Conservation (phyloP, 2,113 vertebrate species). For the Protomyctophum bolini region DNA sequence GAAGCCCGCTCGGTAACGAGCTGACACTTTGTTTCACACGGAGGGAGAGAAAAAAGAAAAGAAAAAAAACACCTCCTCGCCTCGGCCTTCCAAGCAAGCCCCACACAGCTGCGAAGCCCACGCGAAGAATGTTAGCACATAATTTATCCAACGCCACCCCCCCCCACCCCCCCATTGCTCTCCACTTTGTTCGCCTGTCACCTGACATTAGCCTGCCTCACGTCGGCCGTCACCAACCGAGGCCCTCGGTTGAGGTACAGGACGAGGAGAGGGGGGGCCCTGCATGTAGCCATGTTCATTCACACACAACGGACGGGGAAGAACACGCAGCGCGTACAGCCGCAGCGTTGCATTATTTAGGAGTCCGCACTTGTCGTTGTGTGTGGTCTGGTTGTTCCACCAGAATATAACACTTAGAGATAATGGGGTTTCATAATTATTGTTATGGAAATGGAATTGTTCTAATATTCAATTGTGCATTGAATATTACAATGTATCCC, state of each 20-base stretch:
- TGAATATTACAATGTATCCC: no score
- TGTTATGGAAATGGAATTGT: neutral
- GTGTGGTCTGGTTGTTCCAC: no score
- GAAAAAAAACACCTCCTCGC: slow-evolving; percentile 31
- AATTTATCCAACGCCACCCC: slow-evolving; percentile 41
- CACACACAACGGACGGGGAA: no score
- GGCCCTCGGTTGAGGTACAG: slow-evolving; percentile 45
- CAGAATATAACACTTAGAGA: no score
- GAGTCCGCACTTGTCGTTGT: no score
- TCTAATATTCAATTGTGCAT: neutral
- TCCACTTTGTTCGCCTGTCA: slow-evolving; percentile 75
- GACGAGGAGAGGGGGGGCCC: slow-evolving; percentile 39
- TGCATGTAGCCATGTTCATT: neutral
- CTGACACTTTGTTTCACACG: slow-evolving; percentile 65
- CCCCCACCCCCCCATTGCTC: slow-evolving; percentile 46
- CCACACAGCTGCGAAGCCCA: slow-evolving; percentile 59
- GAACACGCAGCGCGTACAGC: no score
- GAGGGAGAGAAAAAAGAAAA: slow-evolving; percentile 56
- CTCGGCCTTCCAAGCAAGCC: slow-evolving; percentile 37
- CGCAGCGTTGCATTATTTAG: no score
- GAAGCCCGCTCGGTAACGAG: slow-evolving; percentile 63
- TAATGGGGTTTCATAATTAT: no score
- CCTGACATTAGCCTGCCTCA: slow-evolving; percentile 66
- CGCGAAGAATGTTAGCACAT: slow-evolving; percentile 64
- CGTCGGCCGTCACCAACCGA: slow-evolving; percentile 43